phyloP scores from a whole-genome alignment of 2,113 vertebrate genomes.

The Dendrocopos noguchii region DNA sequence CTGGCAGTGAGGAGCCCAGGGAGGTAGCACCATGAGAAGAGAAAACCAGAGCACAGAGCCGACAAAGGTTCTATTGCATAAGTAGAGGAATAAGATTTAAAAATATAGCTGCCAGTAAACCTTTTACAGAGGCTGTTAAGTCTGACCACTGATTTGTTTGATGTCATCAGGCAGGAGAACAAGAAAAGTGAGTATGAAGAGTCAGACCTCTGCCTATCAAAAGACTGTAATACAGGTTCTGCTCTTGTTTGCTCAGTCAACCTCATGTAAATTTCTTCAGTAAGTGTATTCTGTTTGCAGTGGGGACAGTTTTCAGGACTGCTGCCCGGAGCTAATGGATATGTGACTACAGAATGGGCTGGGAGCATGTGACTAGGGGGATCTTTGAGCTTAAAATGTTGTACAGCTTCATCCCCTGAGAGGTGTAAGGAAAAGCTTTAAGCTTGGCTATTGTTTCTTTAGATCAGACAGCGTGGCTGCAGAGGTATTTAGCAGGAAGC shows the following conservation, averaged over 20 bases:
- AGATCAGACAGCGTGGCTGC: not conserved
- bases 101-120: not conserved
- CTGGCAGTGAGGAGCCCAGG: not conserved
- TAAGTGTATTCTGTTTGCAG: not conserved
- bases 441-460: not conserved
- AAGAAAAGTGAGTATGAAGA: not conserved
- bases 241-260: not conserved
- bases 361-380: not conserved
- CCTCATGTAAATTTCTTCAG: not conserved
- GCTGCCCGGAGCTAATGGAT: not conserved
- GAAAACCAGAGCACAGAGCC: not conserved
- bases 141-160: slow-evolving; percentile 8
- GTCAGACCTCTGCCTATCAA: not conserved
- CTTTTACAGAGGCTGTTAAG: not conserved
- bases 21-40: not conserved
- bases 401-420: not conserved
- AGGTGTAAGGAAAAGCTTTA: not conserved
- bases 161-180: not conserved
- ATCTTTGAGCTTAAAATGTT: not conserved
- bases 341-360: not conserved
- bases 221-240: not conserved
- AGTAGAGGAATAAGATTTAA: not conserved
- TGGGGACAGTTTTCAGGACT: not conserved
- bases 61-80: not conserved
- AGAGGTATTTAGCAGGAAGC: not conserved